A percentile compares a stretch with the other conserved stretches of the same genome.
phyloP scores from a whole-genome alignment of 2,888 invertebrate genomes.

The Drosophila borealis region DNA sequence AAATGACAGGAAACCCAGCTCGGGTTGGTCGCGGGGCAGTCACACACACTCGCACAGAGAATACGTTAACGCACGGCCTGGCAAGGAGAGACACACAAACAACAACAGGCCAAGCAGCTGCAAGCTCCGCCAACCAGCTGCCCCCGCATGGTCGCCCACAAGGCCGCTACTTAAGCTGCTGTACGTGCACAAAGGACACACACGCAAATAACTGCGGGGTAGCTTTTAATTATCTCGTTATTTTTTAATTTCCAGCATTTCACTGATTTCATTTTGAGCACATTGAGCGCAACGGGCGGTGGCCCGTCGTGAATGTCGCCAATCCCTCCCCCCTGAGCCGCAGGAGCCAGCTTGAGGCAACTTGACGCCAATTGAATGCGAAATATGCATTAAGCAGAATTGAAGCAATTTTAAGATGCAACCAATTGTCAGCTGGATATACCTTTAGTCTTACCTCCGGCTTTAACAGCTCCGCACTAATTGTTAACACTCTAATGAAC shows the following conservation, averaged over 20 bases:
- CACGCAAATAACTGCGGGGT: conserved; percentile 76
- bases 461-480: conserved; percentile 42
- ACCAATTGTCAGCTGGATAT: conserved; percentile 52
- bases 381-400: conserved; percentile 29
- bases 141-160: conserved; percentile 30
- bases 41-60: conserved; percentile 5
- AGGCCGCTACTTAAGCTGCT: conserved; percentile 71
- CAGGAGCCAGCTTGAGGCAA: conserved; percentile 9
- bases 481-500: conserved; percentile 55
- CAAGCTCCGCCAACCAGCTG: conserved; percentile 8
- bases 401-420: conserved; percentile 37
- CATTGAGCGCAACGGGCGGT: conserved; percentile 47
- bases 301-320: conserved; percentile 9
- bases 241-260: conserved; percentile 77
- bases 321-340: conserved; percentile 2
- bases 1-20: conserved; percentile 40
- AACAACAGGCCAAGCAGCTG: conserved; percentile 1
- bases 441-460: conserved; percentile 24
- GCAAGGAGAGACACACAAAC: conserved; percentile 14
- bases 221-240: conserved; percentile 83
- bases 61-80: conserved; percentile 2
- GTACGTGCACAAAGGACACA: conserved; percentile 66
- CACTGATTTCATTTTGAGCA: conserved; percentile 73
- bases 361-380: conserved; percentile 26
- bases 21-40: background rate